Percentiles rank a stretch among this genome's conserved stretches.
Conservation (phyloP, 1,140 invertebrate genomes). For the Bilobella aurantiaca region DNA sequence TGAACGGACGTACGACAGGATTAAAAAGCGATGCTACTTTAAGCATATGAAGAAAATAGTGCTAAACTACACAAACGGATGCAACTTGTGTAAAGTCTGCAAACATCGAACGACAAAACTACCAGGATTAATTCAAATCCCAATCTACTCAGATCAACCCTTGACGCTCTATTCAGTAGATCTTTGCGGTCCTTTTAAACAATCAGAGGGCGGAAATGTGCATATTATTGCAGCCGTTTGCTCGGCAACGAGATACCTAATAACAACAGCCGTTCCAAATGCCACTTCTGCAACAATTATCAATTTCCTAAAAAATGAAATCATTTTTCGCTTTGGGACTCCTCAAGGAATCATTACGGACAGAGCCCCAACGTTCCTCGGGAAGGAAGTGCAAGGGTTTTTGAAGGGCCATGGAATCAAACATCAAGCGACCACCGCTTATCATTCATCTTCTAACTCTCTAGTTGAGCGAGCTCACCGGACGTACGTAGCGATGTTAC, state of each 20-base stretch:
- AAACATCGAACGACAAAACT: conserved; percentile 4
- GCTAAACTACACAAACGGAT: background rate
- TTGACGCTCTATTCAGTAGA: background rate
- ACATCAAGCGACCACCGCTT: background rate
- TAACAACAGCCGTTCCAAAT: background rate
- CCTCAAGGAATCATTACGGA: conserved; percentile 3
- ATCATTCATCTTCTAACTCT: conserved; percentile 3
- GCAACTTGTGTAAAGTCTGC: background rate
- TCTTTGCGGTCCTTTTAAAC: background rate
- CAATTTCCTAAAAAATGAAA: conserved; percentile 6
- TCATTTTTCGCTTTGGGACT: background rate
- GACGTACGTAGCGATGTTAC: background rate
- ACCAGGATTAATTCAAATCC: background rate
- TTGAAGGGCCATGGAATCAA: background rate
- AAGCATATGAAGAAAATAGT: conserved; percentile 4
- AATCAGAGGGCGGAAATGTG: conserved; percentile 4
- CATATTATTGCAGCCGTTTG: conserved; percentile 1
- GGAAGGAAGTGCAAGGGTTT: background rate
- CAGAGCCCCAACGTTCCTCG: background rate
- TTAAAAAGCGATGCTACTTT: conserved; percentile 2
- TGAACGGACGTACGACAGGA: background rate
- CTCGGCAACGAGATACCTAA: background rate
- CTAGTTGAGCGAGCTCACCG: background rate
- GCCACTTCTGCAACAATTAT: background rate
- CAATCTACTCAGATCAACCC: background rate